Evolutionary conservation across 2,113 vertebrate species (phyloP).

Genomic region (Nothoprocta perdicaria): DNA sequence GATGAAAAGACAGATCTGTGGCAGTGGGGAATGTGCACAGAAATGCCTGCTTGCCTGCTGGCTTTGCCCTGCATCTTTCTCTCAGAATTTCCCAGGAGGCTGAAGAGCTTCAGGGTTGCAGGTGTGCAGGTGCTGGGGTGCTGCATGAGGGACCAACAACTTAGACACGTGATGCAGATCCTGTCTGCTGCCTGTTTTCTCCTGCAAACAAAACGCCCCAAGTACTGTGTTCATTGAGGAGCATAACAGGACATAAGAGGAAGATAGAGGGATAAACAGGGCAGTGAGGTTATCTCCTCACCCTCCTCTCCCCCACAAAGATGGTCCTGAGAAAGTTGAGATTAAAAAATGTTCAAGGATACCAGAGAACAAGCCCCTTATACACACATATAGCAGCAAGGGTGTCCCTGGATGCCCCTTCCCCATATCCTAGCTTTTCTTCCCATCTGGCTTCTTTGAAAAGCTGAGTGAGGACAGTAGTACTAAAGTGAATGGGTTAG

Average conservation of each 20-base stretch:
- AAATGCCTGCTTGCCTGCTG: neutral
- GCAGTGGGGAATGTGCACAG: neutral
- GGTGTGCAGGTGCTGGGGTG: neutral
- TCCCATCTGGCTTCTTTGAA: neutral
- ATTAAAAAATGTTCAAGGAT: neutral
- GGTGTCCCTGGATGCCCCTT: neutral
- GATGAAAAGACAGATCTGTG: neutral
- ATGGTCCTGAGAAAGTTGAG: neutral
- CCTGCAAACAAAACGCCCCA: too few relatives aligned
- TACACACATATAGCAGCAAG: neutral
- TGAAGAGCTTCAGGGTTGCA: fast-evolving
- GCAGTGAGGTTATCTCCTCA: neutral
- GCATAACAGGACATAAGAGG: neutral
- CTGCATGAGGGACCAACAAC: neutral
- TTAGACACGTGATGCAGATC: neutral
- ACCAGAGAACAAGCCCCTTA: neutral
- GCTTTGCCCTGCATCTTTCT: too few relatives aligned
- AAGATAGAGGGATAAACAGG: neutral
- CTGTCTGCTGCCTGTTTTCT: neutral
- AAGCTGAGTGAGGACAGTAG: neutral
- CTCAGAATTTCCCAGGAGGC: too few relatives aligned
- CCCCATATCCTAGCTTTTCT: neutral
- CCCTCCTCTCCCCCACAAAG: neutral
- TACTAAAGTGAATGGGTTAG: neutral
- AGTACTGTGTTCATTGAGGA: neutral